phyloP scores from a whole-genome alignment of 2,113 vertebrate species.

The Passerina amoena region DNA sequence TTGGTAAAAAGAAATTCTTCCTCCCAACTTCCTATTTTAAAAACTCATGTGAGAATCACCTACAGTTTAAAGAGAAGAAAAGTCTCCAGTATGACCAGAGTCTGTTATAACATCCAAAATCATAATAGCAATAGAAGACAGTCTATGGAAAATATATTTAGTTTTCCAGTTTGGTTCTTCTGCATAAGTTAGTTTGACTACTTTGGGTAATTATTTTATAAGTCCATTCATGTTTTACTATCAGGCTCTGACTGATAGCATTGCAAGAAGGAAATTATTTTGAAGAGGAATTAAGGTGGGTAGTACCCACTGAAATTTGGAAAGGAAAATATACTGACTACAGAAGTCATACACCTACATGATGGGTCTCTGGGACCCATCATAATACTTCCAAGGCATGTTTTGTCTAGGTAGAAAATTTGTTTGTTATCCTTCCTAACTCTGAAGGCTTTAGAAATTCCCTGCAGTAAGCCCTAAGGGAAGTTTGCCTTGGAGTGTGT shows the following conservation, averaged over 20 bases:
- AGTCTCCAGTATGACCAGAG: neutral
- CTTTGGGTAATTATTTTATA: neutral
- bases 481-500: neutral
- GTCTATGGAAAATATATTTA: neutral
- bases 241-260: neutral
- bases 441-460: neutral
- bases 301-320: neutral
- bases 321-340: neutral
- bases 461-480: neutral
- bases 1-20: neutral
- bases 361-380: neutral
- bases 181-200: neutral
- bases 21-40: neutral
- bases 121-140: neutral
- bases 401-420: neutral
- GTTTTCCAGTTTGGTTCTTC: neutral
- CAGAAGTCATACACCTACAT: neutral
- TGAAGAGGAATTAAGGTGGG: neutral
- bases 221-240: neutral
- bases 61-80: neutral
- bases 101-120: neutral
- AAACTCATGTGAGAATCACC: neutral
- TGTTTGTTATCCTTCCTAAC: neutral
- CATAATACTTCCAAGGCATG: neutral
- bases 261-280: neutral